Conservation (phyloP, 2,113 vertebrate genomes). For the Sapajus apella region DNA sequence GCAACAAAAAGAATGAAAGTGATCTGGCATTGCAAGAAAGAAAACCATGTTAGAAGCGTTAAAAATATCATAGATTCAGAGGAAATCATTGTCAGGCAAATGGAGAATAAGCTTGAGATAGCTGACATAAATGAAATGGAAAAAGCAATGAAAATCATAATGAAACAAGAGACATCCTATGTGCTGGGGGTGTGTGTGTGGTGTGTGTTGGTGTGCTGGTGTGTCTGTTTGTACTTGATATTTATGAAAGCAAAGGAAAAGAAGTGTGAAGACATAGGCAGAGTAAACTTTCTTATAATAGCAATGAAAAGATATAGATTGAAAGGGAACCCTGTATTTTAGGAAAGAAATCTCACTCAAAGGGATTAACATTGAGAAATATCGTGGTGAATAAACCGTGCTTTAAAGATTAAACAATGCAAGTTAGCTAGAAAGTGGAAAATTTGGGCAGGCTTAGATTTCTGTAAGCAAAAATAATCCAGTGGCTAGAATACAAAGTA, state of each 20-base stretch:
- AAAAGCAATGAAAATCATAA: not conserved
- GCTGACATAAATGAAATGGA: not conserved
- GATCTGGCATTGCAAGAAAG: not conserved
- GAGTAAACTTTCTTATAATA: not conserved
- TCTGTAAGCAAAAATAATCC: not conserved
- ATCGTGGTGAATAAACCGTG: not conserved
- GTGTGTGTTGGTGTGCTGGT: not conserved
- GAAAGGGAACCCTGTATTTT: not conserved
- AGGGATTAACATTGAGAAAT: not conserved
- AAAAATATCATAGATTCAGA: not conserved
- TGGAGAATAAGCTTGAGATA: not conserved
- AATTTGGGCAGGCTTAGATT: not conserved
- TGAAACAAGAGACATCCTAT: not conserved
- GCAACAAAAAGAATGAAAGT: not conserved
- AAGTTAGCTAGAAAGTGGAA: not conserved
- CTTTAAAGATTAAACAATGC: not conserved
- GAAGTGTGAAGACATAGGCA: not conserved
- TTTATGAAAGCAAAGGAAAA: not conserved
- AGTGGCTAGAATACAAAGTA: not conserved
- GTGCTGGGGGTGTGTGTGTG: not conserved
- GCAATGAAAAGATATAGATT: not conserved
- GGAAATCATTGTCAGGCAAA: not conserved
- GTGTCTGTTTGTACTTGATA: not conserved
- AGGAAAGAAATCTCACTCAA: not conserved
- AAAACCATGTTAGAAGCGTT: not conserved